Evolutionary conservation across 2,888 invertebrate species (phyloP), one percentile per base, ranked within the genome.

Genomic region (Microplitis manilae): DNA sequence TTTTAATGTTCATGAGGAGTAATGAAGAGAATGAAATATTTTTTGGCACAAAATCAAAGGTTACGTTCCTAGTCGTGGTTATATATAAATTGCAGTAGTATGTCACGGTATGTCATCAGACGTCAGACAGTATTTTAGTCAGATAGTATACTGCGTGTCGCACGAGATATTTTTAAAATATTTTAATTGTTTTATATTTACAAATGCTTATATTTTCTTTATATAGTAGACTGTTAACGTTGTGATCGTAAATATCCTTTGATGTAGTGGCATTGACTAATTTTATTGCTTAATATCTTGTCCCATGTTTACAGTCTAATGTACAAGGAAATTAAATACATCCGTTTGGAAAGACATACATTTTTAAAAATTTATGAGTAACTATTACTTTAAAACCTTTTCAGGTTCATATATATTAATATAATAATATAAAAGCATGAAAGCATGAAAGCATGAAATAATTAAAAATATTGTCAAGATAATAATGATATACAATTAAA

Each of bases 141-240:
- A n/a, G n/a, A n/a, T n/a, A n/a, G 50, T 5, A 50, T 8, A 50
- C 9, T 50, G 50, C 75, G 70, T 81, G 60, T 61, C 39, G 70
- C 65, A 69, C 70, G 62, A 75, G 74, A 39, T 80, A 72, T 76
- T 81, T 84, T 50, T 2, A 30, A 50, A 81, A 84, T 85, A 85
- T 85, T 86, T 84, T 86, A 86, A 86, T 86, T 85, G 86, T 86
- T 82, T 77, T 76, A 82, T 84, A 85, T 84, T 85, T 82, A 82
- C 82, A 81, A 77, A 79, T 80, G 77, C 79, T 78, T 75, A n/a
- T 71, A 20, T 17, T 9, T 17, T 61, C 30, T 15, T 13, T 40
- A 15, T 61, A 40, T 39, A 67, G 59, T 30, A 65, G 17, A 73
- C 17, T 30, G 6, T 39, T 6, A 2, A 30, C 41, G 5, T 13